These are phyloP conservation scores for Cydia strobilella DNA, from an alignment of 1,140 invertebrate species.

Conservation along the genomic window DNA sequence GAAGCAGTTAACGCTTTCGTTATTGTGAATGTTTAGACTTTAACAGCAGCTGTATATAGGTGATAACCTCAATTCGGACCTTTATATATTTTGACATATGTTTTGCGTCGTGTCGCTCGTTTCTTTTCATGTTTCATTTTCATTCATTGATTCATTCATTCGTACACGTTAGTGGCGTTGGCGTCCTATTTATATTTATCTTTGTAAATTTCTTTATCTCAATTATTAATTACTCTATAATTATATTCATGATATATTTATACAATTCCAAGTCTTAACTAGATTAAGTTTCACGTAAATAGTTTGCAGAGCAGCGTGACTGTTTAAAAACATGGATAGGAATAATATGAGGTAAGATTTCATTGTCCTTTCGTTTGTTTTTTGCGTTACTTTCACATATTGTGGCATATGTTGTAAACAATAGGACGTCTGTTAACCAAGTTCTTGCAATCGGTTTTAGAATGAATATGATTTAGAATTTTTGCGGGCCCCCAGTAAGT, in stretches of 20 bases:
- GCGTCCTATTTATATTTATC: slow-evolving; percentile 30
- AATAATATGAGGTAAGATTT: slow-evolving; percentile 71
- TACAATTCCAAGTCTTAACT: not conserved
- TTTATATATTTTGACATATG: slow-evolving; percentile 21
- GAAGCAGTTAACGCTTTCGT: not conserved
- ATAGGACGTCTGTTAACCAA: not conserved
- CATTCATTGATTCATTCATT: slow-evolving; percentile 2
- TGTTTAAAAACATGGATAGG: slow-evolving; percentile 56
- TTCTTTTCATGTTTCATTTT: too few relatives aligned
- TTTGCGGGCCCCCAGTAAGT: not conserved
- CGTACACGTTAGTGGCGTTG: slow-evolving; percentile 20
- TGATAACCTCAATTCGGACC: not conserved
- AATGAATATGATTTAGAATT: slow-evolving; percentile 36
- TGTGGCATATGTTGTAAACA: slow-evolving; percentile 32
- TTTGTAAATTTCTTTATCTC: slow-evolving; percentile 19
- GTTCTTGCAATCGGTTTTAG: slow-evolving; percentile 26
- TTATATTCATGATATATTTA: slow-evolving; percentile 14
- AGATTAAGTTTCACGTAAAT: slow-evolving; percentile 18
- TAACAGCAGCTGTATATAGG: not conserved
- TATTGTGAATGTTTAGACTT: not conserved
- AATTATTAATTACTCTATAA: not conserved
- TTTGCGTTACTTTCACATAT: slow-evolving; percentile 39
- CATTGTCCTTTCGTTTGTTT: slow-evolving; percentile 51
- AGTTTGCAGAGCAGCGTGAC: not conserved
- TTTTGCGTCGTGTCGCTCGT: slow-evolving; percentile 28